A percentile compares a stretch with the other conserved stretches of the same genome.
Evolutionary conservation across 2,797 vertebrate genomes (phyloP).

Genomic region (Chaetophractus vellerosus): DNA sequence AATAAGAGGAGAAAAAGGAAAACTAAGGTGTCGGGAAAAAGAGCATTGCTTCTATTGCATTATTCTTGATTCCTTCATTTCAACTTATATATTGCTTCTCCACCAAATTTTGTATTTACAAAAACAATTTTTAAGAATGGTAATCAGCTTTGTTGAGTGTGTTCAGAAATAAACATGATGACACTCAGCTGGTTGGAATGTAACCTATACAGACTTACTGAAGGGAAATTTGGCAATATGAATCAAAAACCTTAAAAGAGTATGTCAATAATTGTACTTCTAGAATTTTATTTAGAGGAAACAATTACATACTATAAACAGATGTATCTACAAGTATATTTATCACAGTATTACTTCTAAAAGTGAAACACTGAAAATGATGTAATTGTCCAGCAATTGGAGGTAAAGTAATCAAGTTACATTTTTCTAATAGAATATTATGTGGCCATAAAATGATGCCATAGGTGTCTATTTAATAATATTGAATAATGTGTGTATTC

Average conservation of each 20-base stretch:
- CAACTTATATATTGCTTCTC: not conserved
- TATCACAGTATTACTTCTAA: not conserved
- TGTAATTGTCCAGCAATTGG: not conserved
- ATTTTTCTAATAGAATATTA: slow-evolving; percentile 46
- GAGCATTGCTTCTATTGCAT: not conserved
- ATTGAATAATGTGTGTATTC: not conserved
- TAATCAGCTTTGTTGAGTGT: slow-evolving; percentile 8
- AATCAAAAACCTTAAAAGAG: slow-evolving; percentile 43
- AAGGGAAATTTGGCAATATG: not conserved
- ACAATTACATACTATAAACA: slow-evolving; percentile 35
- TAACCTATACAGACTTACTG: not conserved
- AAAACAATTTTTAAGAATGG: slow-evolving; percentile 34
- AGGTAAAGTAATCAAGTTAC: slow-evolving; percentile 16
- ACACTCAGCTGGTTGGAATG: not conserved
- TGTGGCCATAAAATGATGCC: not conserved
- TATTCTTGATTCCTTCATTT: slow-evolving; percentile 25
- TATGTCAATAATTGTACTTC: slow-evolving; percentile 20
- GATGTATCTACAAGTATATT: not conserved
- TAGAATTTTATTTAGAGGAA: slow-evolving; percentile 49
- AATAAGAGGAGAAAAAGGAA: not conserved
- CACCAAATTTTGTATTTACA: slow-evolving; percentile 23
- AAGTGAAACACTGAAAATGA: not conserved
- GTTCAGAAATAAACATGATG: slow-evolving; percentile 6
- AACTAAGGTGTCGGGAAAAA: not conserved
- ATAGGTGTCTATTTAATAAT: not conserved